Evolutionary conservation across 2,797 vertebrate species (phyloP), one percentile per base, ranked within the genome.

Genomic region (Momotus momota): DNA sequence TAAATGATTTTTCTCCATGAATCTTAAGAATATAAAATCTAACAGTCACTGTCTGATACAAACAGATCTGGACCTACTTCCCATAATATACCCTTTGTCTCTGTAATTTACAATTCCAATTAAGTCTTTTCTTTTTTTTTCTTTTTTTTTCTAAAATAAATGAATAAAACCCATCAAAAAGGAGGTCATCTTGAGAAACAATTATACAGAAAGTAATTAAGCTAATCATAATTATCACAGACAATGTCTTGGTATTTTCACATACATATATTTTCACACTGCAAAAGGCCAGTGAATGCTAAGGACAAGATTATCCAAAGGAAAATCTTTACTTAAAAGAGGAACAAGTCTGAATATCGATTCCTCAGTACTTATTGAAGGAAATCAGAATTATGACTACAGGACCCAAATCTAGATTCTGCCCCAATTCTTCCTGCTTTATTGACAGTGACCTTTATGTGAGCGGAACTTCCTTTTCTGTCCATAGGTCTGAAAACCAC

Each of bases 81-180:
- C 84, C 60, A 19, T n/a, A 92, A 74, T 38, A 66, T 20, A 81
- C 41, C 54, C 81, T 95, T 95, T 72, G 61, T 93, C 93, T 96
- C 88, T 82, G 70, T 86, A 94, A 97, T 93, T 97, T 92, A 94
- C 88, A 96, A 94, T 96, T 96, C 85, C 96, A 97, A 97, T 95
- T 95, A 96, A 94, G 86, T 49, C 61, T 9, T 82, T 62, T 64
- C 5, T 19, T 83, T 64, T 65, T 26, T 19, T 83, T 64, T 19
- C 80, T 64, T 65, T 26, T 19, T 83, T 64, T 65, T 26, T 14
- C 64, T 65, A 95, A 95, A 93, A 94, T 81, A 90, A 94, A 90
- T 84, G 62, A 95, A 86, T 78, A 88, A 94, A 96, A 90, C 80
- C 52, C 77, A 92, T 65, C 52, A 65, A 91, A 91, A 97, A 96